Conservation (phyloP, 2,113 vertebrate genomes). For the Cochlearius cochlearius region DNA sequence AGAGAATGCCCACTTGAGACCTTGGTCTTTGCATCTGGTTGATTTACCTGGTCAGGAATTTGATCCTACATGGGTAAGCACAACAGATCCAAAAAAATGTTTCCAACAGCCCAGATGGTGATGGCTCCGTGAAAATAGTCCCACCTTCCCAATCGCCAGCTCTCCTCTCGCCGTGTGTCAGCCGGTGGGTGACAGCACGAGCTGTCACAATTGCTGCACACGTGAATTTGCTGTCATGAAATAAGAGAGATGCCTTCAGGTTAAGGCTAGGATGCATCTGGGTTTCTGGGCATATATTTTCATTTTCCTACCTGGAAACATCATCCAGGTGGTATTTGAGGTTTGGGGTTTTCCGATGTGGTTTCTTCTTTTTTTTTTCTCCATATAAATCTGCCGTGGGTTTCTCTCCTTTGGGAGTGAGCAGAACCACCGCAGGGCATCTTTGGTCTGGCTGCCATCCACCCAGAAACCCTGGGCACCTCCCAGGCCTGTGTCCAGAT, state of each 20-base stretch:
- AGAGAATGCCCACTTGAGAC: neutral
- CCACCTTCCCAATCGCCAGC: neutral
- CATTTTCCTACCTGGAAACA: neutral
- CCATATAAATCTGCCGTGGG: neutral
- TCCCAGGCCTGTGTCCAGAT: neutral
- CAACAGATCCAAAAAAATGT: neutral
- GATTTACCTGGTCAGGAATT: neutral
- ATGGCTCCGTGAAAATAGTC: neutral
- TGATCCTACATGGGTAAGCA: neutral
- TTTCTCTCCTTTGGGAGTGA: neutral
- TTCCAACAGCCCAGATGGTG: slow-evolving; percentile 33
- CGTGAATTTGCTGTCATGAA: neutral
- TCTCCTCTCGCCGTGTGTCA: neutral
- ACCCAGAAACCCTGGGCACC: neutral
- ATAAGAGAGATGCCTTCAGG: neutral
- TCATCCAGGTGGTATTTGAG: neutral
- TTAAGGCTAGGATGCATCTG: neutral
- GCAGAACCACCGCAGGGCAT: neutral
- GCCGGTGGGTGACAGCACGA: neutral
- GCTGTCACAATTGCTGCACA: neutral
- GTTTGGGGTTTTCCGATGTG: neutral
- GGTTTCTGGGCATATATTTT: neutral
- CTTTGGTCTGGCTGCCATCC: neutral
- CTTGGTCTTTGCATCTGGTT: neutral
- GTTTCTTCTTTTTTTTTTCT: neutral